Evolutionary conservation across 2,888 invertebrate genomes (phyloP).

Genomic region (Dryobotodes eremita): DNA sequence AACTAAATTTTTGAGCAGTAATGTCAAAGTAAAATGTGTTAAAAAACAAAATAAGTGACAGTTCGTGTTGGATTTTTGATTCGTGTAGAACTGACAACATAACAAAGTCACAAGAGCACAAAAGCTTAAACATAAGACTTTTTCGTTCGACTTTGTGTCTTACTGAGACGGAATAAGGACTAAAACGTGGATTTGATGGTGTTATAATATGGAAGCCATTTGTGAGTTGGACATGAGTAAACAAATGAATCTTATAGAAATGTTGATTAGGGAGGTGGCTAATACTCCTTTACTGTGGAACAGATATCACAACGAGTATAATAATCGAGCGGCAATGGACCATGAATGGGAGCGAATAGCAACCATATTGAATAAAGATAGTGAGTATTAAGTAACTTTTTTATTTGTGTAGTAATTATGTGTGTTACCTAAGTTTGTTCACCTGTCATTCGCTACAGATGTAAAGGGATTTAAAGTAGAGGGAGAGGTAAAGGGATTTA

Average conservation of each 20-base stretch:
- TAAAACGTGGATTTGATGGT: neutral
- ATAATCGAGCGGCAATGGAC: conserved; percentile 56
- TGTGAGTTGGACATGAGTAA: conserved; percentile 12
- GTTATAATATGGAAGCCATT: neutral
- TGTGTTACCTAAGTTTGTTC: neutral
- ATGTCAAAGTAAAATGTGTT: neutral
- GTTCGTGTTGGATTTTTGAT: conserved; percentile 1
- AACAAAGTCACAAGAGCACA: conserved; percentile 5
- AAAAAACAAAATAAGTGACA: conserved; percentile 7
- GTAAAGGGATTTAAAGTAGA: too few relatives aligned
- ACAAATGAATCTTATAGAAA: conserved; percentile 40
- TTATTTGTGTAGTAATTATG: too few relatives aligned
- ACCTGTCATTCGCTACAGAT: neutral
- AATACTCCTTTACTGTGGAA: conserved; percentile 68
- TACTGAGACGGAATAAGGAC: neutral
- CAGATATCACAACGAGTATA: conserved; percentile 56
- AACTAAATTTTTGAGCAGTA: neutral
- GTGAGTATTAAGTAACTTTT: conserved; percentile 53
- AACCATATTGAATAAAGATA: conserved; percentile 46
- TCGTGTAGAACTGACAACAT: conserved; percentile 7
- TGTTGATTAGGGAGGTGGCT: conserved; percentile 64
- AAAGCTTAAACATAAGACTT: neutral
- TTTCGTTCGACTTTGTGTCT: conserved; percentile 1
- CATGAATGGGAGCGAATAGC: conserved; percentile 62
- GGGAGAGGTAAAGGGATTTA: too few relatives aligned